Conservation (phyloP, 1,140 invertebrate species). For the Drosophila sulfurigaster region DNA sequence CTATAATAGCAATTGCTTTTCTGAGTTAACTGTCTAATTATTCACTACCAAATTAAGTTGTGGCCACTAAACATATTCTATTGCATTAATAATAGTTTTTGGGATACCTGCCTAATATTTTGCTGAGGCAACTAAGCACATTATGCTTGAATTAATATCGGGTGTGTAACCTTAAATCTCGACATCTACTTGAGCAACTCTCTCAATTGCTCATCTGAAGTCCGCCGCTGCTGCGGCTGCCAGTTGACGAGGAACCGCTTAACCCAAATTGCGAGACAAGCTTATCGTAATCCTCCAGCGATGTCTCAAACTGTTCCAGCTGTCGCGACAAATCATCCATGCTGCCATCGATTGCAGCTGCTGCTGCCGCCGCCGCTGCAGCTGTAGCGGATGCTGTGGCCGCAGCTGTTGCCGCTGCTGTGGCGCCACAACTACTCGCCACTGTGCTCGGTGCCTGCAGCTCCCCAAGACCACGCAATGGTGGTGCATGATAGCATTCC, state of each 20-base stretch:
- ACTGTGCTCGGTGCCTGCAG: constrained; percentile 75
- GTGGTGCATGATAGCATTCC: constrained; percentile 92
- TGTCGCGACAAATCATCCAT: constrained; percentile 90
- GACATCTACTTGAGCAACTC: constrained; percentile 15
- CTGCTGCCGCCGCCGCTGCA: constrained; percentile 24
- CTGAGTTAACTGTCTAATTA: too few relatives aligned
- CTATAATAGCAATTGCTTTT: too few relatives aligned
- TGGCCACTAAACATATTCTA: too few relatives aligned
- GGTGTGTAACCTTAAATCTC: constrained; percentile 4
- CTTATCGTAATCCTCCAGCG: constrained; percentile 90
- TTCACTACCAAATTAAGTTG: too few relatives aligned
- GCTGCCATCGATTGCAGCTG: constrained; percentile 81
- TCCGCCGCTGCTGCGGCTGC: constrained; percentile 78
- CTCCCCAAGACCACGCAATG: constrained; percentile 88
- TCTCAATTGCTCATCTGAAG: constrained; percentile 81
- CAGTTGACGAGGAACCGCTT: constrained; percentile 77
- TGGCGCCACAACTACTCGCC: constrained; percentile 1
- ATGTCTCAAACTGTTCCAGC: constrained; percentile 90
- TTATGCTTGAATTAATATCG: too few relatives aligned
- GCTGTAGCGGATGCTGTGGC: constrained; percentile 85
- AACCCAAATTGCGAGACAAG: constrained; percentile 88
- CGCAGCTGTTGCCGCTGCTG: constrained; percentile 85
- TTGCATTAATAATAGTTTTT: too few relatives aligned
- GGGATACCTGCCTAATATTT: too few relatives aligned
- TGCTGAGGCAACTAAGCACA: too few relatives aligned